Conservation (phyloP, 1,140 invertebrate species). For the Alviniconcha marisindica region DNA sequence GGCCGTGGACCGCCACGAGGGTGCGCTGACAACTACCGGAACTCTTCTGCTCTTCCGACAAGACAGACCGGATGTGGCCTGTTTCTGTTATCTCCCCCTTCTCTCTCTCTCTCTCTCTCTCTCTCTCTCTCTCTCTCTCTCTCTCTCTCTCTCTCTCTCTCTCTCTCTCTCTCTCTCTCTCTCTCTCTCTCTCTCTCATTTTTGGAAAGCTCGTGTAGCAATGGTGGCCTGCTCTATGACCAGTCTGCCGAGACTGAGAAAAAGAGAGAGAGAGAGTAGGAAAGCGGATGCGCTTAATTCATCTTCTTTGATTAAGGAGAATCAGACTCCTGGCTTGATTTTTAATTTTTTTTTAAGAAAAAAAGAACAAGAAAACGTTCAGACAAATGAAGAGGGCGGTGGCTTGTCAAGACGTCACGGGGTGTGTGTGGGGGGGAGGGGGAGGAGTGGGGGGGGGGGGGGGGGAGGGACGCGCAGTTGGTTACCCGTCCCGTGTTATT, state of each 20-base stretch:
- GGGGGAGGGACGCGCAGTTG: not conserved
- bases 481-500: constrained; percentile 21
- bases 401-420: constrained; percentile 23
- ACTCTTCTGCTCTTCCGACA: constrained; percentile 39
- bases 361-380: constrained; percentile 15
- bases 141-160: no score
- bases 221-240: not conserved
- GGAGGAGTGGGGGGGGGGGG: not conserved
- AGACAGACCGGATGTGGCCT: constrained; percentile 46
- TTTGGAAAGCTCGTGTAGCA: not conserved
- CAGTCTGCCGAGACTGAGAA: not conserved
- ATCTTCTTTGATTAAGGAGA: constrained; percentile 36
- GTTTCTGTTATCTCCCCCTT: constrained; percentile 44
- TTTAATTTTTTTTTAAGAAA: no score
- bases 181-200: no score
- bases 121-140: no score
- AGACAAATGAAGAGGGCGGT: constrained; percentile 28
- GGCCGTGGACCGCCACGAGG: constrained; percentile 26
- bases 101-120: no score
- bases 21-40: constrained; percentile 46
- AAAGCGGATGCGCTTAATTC: constrained; percentile 41
- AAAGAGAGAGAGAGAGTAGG: not conserved
- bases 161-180: no score
- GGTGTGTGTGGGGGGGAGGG: not conserved
- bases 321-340: constrained; percentile 4